phyloP scores from a whole-genome alignment of 2,888 invertebrate species.

The Trisateles emortualis region DNA sequence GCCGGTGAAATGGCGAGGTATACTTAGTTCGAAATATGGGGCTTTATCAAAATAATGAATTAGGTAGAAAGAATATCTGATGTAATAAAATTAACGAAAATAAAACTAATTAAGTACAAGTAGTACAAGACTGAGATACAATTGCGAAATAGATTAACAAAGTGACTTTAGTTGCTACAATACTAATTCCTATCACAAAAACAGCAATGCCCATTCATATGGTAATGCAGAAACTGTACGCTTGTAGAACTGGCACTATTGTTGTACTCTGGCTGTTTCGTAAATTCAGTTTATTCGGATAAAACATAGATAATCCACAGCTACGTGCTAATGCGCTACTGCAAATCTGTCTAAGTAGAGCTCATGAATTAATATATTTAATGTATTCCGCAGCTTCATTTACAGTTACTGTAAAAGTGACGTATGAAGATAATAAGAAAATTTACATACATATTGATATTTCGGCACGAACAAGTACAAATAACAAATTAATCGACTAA shows the following conservation, averaged over 20 bases:
- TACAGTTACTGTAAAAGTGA: conserved; percentile 24
- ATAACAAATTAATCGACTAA: conserved; percentile 4
- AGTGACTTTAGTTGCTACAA: conserved; percentile 30
- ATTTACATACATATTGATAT: conserved; percentile 38
- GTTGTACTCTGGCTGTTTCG: conserved; percentile 35
- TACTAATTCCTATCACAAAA: conserved; percentile 46
- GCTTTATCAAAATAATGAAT: too few relatives aligned
- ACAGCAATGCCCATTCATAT: conserved; percentile 44
- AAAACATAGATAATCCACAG: conserved; percentile 37
- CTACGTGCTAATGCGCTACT: conserved; percentile 33
- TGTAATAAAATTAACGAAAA: not conserved
- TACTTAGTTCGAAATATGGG: too few relatives aligned
- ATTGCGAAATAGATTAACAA: conserved; percentile 20
- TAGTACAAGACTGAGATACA: conserved; percentile 10
- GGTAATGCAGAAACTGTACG: conserved; percentile 44
- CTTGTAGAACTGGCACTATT: conserved; percentile 26
- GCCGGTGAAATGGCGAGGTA: too few relatives aligned
- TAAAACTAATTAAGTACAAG: conserved; percentile 23
- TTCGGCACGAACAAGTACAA: conserved; percentile 14
- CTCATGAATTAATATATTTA: conserved; percentile 30
- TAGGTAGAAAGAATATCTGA: too few relatives aligned
- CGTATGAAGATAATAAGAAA: conserved; percentile 18
- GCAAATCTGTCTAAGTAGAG: conserved; percentile 34
- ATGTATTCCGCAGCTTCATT: conserved; percentile 31
- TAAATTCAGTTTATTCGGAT: conserved; percentile 41